These are phyloP conservation scores for Aromia moschata DNA, from an alignment of 2,888 invertebrate species.

Conservation along the genomic window DNA sequence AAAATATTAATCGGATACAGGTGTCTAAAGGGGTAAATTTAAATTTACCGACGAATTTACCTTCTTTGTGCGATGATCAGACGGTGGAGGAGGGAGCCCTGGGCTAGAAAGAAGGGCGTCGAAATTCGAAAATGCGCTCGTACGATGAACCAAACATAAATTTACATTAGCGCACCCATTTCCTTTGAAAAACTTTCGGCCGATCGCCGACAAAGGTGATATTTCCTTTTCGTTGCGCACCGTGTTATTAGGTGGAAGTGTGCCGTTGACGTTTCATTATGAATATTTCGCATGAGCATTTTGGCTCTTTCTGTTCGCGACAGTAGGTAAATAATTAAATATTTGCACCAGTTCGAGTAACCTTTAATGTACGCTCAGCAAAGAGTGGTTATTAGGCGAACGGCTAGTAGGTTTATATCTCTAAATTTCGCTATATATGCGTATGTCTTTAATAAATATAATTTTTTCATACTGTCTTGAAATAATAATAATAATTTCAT, in stretches of 20 bases:
- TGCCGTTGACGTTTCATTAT: slow-evolving; percentile 15
- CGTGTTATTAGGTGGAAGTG: slow-evolving; percentile 13
- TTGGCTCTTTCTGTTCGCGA: not conserved
- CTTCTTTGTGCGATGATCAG: not conserved
- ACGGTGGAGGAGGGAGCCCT: not conserved
- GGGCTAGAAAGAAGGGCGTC: not conserved
- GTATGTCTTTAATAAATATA: too few species aligned
- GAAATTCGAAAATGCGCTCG: slow-evolving; percentile 3
- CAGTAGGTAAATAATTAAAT: slow-evolving; percentile 1
- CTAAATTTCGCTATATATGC: too few species aligned
- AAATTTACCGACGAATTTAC: too few species aligned
- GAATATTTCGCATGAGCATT: slow-evolving; percentile 9
- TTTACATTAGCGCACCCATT: slow-evolving; percentile 26
- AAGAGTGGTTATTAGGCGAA: slow-evolving; percentile 2
- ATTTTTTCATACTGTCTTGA: too few species aligned
- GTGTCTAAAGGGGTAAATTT: too few species aligned
- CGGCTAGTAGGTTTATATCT: too few species aligned
- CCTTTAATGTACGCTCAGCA: too few species aligned
- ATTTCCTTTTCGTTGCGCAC: slow-evolving; percentile 13
- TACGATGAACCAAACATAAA: slow-evolving; percentile 18
- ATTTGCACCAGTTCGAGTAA: not conserved
- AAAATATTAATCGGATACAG: too few species aligned
- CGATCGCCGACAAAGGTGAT: slow-evolving; percentile 26
- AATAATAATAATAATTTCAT: too few species aligned
- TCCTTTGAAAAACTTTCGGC: slow-evolving; percentile 23